Percentiles rank a stretch among this genome's conserved stretches.
phyloP scores from a whole-genome alignment of 2,113 vertebrate species.

The Antechinus stuartii region DNA sequence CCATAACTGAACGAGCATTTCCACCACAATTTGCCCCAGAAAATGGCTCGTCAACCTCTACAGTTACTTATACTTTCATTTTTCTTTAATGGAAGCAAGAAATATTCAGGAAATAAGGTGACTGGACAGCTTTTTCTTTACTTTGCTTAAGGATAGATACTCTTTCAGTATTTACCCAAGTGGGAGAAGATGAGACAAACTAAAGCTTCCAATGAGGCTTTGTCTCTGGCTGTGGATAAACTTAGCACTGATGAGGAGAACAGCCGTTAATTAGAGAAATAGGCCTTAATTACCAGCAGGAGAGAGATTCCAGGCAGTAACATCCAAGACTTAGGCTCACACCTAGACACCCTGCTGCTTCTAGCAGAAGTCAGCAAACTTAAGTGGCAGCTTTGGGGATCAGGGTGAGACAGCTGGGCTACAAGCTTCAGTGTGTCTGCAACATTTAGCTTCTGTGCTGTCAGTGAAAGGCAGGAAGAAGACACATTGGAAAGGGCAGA shows the following conservation, averaged over 20 bases:
- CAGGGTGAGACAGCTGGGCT: neutral
- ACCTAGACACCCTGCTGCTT: neutral
- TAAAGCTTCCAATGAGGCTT: neutral
- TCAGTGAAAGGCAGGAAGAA: neutral
- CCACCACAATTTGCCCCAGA: neutral
- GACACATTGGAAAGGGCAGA: neutral
- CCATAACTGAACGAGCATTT: neutral
- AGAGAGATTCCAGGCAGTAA: neutral
- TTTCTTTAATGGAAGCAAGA: neutral
- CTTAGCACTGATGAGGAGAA: neutral
- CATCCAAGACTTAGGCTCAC: neutral
- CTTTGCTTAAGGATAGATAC: too few relatives aligned
- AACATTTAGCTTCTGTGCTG: neutral
- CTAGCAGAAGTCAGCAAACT: neutral
- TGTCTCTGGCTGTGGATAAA: neutral
- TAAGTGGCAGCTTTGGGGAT: neutral
- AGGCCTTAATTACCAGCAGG: neutral
- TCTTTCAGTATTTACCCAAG: neutral
- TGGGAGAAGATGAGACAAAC: neutral
- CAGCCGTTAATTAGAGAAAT: constrained; percentile 1
- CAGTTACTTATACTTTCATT: neutral
- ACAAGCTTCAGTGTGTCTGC: neutral
- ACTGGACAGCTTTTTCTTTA: neutral
- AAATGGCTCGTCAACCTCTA: neutral
- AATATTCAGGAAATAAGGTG: neutral